These are phyloP conservation scores for Cyrtorhinus lividipennis DNA, from an alignment of 1,140 invertebrate genomes.

Conservation along the genomic window DNA sequence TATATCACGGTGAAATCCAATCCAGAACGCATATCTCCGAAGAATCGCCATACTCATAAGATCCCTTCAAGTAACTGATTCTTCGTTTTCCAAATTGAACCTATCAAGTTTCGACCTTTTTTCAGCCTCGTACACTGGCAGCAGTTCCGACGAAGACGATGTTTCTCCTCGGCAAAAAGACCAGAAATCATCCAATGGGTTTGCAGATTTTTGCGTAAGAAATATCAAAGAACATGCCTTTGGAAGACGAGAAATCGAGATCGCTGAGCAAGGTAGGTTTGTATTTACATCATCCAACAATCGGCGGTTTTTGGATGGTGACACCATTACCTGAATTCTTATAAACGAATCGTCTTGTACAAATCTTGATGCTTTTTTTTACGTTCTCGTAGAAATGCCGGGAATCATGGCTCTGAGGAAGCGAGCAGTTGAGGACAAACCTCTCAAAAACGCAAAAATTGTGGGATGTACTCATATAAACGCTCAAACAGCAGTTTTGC, in stretches of 20 bases:
- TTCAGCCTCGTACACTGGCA: constrained; percentile 76
- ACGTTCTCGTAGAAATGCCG: constrained; percentile 68
- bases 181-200: constrained; percentile 61
- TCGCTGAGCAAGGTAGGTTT: constrained; percentile 75
- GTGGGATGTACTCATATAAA: constrained; percentile 97
- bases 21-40: no score
- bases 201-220: constrained; percentile 76
- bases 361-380: no score
- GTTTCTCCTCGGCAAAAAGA: constrained; percentile 73
- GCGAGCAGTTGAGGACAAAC: constrained; percentile 81
- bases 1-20: not conserved
- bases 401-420: constrained; percentile 89
- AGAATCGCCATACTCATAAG: not conserved
- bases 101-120: not conserved
- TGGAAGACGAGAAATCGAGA: constrained; percentile 90
- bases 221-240: constrained; percentile 86
- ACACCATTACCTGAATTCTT: no score
- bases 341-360: not conserved
- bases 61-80: not conserved
- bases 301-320: no score
- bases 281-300: not conserved
- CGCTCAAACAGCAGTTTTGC: constrained; percentile 91
- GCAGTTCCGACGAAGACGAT: constrained; percentile 71
- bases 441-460: constrained; percentile 87
- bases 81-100: not conserved